Evolutionary conservation across 2,113 vertebrate species (phyloP).

Genomic region (Gobio gobio): DNA sequence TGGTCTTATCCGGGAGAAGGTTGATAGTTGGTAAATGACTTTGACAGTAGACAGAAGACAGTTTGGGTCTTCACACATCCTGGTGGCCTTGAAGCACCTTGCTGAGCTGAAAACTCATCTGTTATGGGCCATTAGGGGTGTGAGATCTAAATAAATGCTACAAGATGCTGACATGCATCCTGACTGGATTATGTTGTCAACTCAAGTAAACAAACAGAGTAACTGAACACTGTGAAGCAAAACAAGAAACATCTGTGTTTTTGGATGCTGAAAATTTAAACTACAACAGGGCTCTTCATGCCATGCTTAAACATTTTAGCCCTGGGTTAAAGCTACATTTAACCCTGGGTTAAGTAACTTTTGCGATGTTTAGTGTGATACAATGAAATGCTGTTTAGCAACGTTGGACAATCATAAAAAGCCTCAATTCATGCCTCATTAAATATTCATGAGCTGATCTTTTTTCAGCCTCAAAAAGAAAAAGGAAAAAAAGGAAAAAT

Average conservation of each 20-base stretch:
- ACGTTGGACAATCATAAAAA: not conserved
- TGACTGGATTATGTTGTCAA: slow-evolving; percentile 28
- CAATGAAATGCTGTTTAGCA: not conserved
- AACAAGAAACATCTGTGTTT: slow-evolving; percentile 36
- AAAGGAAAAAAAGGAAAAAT: not conserved
- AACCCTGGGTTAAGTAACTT: not conserved
- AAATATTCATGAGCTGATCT: not conserved
- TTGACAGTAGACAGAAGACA: too few relatives aligned
- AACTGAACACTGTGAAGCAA: slow-evolving; percentile 13
- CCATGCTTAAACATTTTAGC: not conserved
- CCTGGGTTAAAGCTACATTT: not conserved
- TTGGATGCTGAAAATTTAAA: slow-evolving; percentile 21
- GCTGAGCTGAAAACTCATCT: slow-evolving; percentile 19
- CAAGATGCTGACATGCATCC: slow-evolving; percentile 6
- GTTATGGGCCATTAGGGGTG: slow-evolving; percentile 38
- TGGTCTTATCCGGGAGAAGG: not conserved
- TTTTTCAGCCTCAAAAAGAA: not conserved
- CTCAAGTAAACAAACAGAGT: slow-evolving; percentile 25
- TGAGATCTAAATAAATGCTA: slow-evolving; percentile 49
- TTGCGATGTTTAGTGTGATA: not conserved
- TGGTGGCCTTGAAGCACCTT: not conserved
- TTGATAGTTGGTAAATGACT: not conserved
- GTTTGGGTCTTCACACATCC: not conserved
- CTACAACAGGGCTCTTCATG: not conserved
- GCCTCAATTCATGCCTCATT: not conserved